A percentile compares a stretch with the other conserved stretches of the same genome.
These are phyloP conservation scores for Machimus atricapillus DNA, from an alignment of 2,888 invertebrate species.

Conservation along the genomic window DNA sequence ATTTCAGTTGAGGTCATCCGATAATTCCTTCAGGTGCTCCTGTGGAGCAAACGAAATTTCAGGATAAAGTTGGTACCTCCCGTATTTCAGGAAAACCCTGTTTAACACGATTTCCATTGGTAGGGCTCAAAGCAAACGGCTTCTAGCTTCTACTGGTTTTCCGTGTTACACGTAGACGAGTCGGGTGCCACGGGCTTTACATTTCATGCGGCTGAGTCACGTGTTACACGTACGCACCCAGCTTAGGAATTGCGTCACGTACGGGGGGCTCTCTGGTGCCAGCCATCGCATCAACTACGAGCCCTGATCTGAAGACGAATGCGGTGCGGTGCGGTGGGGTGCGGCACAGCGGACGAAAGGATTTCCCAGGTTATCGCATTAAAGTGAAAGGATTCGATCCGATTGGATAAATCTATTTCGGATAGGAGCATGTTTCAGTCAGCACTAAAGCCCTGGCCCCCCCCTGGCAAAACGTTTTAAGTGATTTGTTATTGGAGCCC, in stretches of 20 bases:
- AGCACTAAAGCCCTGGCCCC: neutral
- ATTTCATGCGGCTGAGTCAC: slow-evolving; percentile 3
- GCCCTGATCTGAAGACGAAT: neutral
- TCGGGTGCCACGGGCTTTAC: neutral
- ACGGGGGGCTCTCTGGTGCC: neutral
- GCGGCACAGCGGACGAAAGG: neutral
- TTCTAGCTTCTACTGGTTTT: neutral
- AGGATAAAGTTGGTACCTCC: neutral
- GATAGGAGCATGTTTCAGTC: slow-evolving; percentile 1
- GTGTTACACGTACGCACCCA: slow-evolving; percentile 32
- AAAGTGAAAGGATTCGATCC: slow-evolving; percentile 20
- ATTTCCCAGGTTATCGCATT: slow-evolving; percentile 15
- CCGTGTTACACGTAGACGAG: neutral
- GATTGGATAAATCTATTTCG: slow-evolving; percentile 22
- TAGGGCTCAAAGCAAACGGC: neutral
- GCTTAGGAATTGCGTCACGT: slow-evolving; percentile 35
- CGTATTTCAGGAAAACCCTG: neutral
- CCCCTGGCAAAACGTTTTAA: neutral
- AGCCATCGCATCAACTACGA: neutral
- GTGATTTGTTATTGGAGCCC: slow-evolving; percentile 21
- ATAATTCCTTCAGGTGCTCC: neutral
- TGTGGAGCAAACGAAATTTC: neutral
- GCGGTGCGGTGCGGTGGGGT: neutral
- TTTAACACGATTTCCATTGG: neutral
- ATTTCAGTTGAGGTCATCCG: neutral